Conservation (phyloP, 2,888 invertebrate species). For the Dilophus febrilis region DNA sequence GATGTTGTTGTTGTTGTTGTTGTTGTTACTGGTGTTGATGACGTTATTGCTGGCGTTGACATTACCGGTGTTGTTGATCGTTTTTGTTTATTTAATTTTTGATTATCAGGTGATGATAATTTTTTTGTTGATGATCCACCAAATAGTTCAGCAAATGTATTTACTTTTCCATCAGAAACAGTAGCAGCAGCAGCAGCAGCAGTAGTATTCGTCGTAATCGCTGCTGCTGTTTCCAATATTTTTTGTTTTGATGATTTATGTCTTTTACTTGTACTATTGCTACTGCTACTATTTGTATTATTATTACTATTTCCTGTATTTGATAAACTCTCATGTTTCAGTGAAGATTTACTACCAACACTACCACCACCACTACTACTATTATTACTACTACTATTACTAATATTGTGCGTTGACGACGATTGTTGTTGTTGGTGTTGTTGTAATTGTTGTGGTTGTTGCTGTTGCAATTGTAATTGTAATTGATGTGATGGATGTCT, state of each 20-base stretch:
- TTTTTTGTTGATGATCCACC: not conserved
- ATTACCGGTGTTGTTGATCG: slow-evolving; percentile 53
- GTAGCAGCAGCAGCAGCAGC: slow-evolving; percentile 20
- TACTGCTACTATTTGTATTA: too few species aligned
- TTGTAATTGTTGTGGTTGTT: too few species aligned
- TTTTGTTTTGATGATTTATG: slow-evolving; percentile 32
- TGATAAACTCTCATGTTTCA: too few species aligned
- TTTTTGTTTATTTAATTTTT: slow-evolving; percentile 38
- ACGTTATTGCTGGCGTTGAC: slow-evolving; percentile 47
- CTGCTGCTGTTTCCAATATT: slow-evolving; percentile 26
- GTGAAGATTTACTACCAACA: too few species aligned
- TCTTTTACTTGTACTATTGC: slow-evolving; percentile 25
- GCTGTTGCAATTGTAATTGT: too few species aligned
- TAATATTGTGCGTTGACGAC: too few species aligned
- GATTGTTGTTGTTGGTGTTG: too few species aligned
- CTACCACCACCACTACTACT: slow-evolving; percentile 10
- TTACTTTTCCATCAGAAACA: slow-evolving; percentile 4
- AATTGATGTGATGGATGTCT: too few species aligned
- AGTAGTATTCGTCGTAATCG: slow-evolving; percentile 26
- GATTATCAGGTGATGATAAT: too few species aligned
- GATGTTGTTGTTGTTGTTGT: slow-evolving; percentile 18
- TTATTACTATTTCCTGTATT: too few species aligned
- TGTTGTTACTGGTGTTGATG: slow-evolving; percentile 33
- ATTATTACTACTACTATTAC: too few species aligned
- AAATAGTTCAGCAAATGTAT: too few species aligned